Conservation (phyloP, 2,797 vertebrate genomes). For the Tapirus indicus region DNA sequence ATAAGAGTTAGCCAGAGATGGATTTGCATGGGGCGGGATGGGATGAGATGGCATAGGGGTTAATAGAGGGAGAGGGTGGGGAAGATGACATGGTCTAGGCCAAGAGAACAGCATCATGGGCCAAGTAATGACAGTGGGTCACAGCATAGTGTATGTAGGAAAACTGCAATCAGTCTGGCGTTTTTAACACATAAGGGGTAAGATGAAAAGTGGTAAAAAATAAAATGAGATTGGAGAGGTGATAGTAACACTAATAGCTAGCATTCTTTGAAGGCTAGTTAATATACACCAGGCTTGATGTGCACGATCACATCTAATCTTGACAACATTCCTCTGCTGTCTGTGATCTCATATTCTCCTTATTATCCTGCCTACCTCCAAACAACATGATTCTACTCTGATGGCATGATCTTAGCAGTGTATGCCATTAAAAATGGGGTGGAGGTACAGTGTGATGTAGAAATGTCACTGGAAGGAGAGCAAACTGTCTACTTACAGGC, state of each 20-base stretch:
- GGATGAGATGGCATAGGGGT: background rate
- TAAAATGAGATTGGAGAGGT: background rate
- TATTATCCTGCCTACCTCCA: background rate
- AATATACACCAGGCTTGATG: background rate
- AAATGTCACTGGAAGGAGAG: background rate
- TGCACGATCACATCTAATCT: background rate
- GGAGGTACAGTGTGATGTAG: background rate
- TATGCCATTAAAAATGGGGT: background rate
- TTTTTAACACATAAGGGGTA: background rate
- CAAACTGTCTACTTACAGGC: background rate
- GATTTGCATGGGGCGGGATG: background rate
- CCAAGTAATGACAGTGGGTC: background rate
- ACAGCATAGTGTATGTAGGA: background rate
- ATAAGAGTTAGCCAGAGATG: background rate
- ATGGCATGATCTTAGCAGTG: background rate
- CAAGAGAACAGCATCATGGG: background rate
- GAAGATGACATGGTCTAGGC: background rate
- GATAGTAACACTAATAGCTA: background rate
- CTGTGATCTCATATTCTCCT: background rate
- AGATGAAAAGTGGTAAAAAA: background rate
- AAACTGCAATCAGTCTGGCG: background rate
- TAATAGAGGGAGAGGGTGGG: background rate
- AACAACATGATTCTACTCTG: background rate
- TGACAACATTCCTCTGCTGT: conserved; percentile 21
- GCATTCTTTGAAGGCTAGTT: background rate